Conservation (phyloP, 64 coral and sea anemone species). For the Orbicella faveolata region DNA sequence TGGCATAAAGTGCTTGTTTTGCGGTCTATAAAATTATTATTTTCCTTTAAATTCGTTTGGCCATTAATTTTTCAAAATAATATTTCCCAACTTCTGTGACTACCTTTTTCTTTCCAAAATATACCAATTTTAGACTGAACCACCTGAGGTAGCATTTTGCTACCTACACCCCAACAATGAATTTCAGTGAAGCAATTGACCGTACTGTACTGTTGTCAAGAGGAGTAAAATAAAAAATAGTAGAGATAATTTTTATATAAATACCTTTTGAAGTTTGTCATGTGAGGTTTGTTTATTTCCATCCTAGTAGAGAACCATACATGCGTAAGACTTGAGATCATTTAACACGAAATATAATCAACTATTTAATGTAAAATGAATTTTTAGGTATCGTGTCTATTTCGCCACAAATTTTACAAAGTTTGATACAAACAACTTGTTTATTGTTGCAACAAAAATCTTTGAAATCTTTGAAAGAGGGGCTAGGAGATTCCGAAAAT, state of each 20-base stretch:
- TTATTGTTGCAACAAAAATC: slow-evolving; percentile 21
- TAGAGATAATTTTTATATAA: not conserved
- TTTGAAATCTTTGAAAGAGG: not conserved
- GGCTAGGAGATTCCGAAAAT: not conserved
- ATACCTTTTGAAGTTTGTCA: slow-evolving; percentile 19
- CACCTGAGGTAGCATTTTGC: not conserved
- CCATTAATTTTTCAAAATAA: not conserved
- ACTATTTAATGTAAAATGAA: not conserved
- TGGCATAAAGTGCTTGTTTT: not conserved
- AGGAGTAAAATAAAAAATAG: slow-evolving; percentile 28
- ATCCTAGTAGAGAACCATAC: slow-evolving; percentile 8
- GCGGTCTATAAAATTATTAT: not conserved
- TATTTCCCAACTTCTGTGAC: not conserved
- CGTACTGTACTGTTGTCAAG: not conserved
- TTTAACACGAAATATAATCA: slow-evolving; percentile 33
- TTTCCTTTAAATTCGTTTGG: not conserved
- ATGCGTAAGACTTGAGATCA: slow-evolving; percentile 17
- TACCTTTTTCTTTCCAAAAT: not conserved
- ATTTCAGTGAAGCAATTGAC: slow-evolving; percentile 4
- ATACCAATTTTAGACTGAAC: not conserved
- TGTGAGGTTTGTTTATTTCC: slow-evolving; percentile 25
- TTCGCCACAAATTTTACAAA: slow-evolving; percentile 27
- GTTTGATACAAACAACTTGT: slow-evolving; percentile 26
- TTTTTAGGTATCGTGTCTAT: slow-evolving; percentile 8
- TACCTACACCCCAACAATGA: slow-evolving; percentile 16